A percentile compares a stretch with the other conserved stretches of the same genome.
Conservation (phyloP, 2,797 vertebrate genomes). For the Danionella dracula region DNA sequence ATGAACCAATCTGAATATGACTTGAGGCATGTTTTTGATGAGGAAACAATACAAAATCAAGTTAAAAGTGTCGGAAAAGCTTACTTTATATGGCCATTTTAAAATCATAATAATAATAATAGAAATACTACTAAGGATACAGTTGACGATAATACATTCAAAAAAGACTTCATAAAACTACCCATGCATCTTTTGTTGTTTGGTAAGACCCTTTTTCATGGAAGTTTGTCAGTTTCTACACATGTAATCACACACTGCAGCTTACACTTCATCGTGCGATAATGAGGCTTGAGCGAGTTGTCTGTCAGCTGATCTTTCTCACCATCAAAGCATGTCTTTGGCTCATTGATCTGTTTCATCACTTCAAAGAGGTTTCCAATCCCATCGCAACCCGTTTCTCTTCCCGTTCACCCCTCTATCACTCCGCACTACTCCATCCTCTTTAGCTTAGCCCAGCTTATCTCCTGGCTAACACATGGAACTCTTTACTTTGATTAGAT, state of each 20-base stretch:
- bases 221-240: conserved; percentile 1
- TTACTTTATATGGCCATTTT: too few species aligned
- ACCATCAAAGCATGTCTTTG: conserved; percentile 37
- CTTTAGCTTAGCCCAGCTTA: conserved; percentile 6
- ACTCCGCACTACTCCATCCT: not conserved
- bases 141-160: too few species aligned
- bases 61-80: too few species aligned
- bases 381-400: not conserved
- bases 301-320: conserved; percentile 37
- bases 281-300: conserved; percentile 29
- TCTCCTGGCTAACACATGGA: not conserved
- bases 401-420: not conserved
- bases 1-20: too few species aligned
- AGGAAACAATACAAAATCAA: too few species aligned
- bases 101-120: too few species aligned
- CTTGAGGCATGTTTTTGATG: too few species aligned
- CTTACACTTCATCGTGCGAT: conserved; percentile 31
- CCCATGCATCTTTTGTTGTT: not conserved
- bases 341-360: conserved; percentile 46
- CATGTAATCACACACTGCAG: conserved; percentile 10
- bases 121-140: too few species aligned
- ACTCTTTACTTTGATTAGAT: not conserved
- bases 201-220: not conserved
- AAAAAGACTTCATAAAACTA: not conserved
- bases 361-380: conserved; percentile 36